Evolutionary conservation across 2,113 vertebrate genomes (phyloP).

Genomic region (Hippocampus abdominalis): DNA sequence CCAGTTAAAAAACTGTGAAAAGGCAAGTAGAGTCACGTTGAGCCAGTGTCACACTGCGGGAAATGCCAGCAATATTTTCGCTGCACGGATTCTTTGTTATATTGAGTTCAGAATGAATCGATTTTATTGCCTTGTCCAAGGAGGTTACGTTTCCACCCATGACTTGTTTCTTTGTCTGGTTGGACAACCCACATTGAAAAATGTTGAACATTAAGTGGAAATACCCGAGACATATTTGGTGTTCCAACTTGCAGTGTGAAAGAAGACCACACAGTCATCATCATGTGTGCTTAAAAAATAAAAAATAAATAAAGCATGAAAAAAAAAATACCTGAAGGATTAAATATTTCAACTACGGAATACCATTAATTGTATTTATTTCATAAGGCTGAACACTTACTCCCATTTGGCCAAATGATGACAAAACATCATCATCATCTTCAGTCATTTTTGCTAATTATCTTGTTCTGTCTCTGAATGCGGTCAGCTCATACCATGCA

Average conservation of each 20-base stretch:
- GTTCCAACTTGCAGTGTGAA: neutral
- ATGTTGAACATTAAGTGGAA: neutral
- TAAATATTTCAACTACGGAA: neutral
- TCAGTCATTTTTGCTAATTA: neutral
- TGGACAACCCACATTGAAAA: neutral
- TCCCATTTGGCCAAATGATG: neutral
- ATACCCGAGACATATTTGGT: neutral
- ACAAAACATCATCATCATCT: neutral
- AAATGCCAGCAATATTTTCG: neutral
- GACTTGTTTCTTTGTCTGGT: neutral
- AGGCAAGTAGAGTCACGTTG: conserved; percentile 1
- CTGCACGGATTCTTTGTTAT: neutral
- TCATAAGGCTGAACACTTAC: neutral
- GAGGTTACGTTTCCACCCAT: neutral
- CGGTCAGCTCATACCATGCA: neutral
- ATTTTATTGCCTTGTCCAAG: neutral
- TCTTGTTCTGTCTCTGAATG: conserved; percentile 1
- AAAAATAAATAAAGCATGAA: neutral
- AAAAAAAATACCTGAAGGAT: neutral
- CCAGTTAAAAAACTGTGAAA: neutral
- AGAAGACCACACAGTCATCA: neutral
- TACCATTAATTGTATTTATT: neutral
- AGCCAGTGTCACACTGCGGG: neutral
- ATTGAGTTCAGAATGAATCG: neutral
- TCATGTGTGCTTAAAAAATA: neutral